Evolutionary conservation across 2,888 invertebrate species (phyloP).

Genomic region (Lasioglossum lativentre): DNA sequence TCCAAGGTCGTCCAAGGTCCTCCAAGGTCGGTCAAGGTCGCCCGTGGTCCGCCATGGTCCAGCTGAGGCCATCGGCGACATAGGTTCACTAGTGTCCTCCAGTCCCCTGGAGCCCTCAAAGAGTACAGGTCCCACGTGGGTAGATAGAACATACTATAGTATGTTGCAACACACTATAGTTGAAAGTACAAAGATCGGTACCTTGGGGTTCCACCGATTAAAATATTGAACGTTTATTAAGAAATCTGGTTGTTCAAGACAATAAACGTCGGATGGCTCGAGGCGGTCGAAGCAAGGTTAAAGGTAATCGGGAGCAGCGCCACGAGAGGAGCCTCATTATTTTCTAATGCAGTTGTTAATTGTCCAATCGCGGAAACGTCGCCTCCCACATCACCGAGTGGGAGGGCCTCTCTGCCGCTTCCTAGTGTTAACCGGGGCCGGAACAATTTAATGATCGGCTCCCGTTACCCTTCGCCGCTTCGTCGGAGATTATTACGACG

Average conservation of each 20-base stretch:
- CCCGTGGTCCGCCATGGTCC: too few relatives aligned
- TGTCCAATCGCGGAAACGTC: conserved; percentile 80
- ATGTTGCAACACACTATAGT: too few relatives aligned
- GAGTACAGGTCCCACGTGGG: too few relatives aligned
- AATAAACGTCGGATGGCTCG: neutral
- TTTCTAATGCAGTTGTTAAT: conserved; percentile 84
- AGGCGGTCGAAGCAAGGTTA: conserved; percentile 57
- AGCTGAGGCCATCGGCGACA: too few relatives aligned
- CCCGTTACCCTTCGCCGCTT: conserved; percentile 64
- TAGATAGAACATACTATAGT: too few relatives aligned
- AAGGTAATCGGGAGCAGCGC: conserved; percentile 37
- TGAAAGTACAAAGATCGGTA: too few relatives aligned
- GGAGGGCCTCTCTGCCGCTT: conserved; percentile 65
- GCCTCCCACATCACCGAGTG: conserved; percentile 67
- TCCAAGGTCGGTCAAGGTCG: too few relatives aligned
- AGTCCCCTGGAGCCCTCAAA: too few relatives aligned
- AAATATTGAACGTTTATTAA: too few relatives aligned
- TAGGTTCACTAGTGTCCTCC: too few relatives aligned
- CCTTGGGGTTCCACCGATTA: too few relatives aligned
- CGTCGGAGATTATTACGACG: conserved; percentile 76
- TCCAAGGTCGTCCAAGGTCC: too few relatives aligned
- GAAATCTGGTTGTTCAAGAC: neutral
- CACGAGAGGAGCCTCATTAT: conserved; percentile 79
- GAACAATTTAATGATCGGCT: conserved; percentile 84
- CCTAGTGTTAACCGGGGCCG: conserved; percentile 81